phyloP scores from a whole-genome alignment of 2,888 invertebrate species.

The Ectropis crepuscularia region DNA sequence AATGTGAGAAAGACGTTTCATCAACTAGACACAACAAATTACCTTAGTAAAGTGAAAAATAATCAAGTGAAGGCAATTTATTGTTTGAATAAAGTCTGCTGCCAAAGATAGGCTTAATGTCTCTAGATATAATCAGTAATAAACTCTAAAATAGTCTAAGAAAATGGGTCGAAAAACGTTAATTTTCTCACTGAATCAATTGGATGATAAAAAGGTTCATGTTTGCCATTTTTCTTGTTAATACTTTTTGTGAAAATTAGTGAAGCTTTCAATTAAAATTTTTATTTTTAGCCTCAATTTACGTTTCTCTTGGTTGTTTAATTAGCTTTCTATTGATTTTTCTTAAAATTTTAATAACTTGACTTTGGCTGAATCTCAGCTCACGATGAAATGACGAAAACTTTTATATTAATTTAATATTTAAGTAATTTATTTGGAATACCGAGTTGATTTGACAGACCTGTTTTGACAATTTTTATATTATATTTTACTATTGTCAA shows the following conservation, averaged over 20 bases:
- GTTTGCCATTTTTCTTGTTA: background rate
- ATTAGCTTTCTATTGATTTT: constrained; percentile 17
- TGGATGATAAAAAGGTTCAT: background rate
- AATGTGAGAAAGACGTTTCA: too few relatives aligned
- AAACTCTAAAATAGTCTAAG: background rate
- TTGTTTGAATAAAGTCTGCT: constrained; percentile 4
- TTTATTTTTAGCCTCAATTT: constrained; percentile 9
- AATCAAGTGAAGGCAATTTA: constrained; percentile 8
- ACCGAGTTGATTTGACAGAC: too few relatives aligned
- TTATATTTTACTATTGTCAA: too few relatives aligned
- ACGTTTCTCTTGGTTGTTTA: constrained; percentile 10
- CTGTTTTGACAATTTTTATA: too few relatives aligned
- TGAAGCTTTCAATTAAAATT: constrained; percentile 7
- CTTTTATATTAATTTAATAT: too few relatives aligned
- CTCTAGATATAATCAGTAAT: background rate
- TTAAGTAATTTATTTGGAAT: too few relatives aligned
- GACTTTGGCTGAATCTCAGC: too few relatives aligned
- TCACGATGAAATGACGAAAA: too few relatives aligned
- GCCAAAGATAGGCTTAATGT: constrained; percentile 17
- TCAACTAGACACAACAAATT: background rate
- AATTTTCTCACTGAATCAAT: background rate
- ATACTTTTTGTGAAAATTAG: background rate
- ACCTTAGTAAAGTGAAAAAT: constrained; percentile 6
- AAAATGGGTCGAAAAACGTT: constrained; percentile 3
- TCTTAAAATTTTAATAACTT: background rate